Conservation (phyloP, 2,113 vertebrate genomes). For the Dicrurus megarhynchus region DNA sequence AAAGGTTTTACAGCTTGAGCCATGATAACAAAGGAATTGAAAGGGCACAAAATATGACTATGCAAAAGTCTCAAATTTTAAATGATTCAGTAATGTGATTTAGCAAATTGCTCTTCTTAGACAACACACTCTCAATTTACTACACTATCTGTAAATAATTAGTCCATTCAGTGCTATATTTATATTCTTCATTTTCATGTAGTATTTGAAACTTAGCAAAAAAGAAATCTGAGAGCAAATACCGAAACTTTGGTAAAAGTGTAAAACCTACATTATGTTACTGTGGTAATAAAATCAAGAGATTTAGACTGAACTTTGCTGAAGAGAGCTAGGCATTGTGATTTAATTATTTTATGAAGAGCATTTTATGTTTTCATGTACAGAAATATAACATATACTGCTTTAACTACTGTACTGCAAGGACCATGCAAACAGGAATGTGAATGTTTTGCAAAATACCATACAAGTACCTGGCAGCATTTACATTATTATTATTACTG, state of each 20-base stretch:
- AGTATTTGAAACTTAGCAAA: background rate
- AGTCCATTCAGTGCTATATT: background rate
- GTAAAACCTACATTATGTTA: background rate
- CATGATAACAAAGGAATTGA: conserved; percentile 44
- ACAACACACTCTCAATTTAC: background rate
- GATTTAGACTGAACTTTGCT: background rate
- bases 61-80: background rate
- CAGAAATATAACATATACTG: background rate
- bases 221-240: background rate
- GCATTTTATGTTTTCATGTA: background rate
- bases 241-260: background rate
- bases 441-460: background rate
- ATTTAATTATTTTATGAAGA: background rate
- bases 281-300: background rate
- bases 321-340: background rate
- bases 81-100: background rate
- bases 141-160: background rate
- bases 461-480: background rate
- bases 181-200: background rate
- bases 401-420: background rate
- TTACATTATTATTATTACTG: background rate
- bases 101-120: background rate
- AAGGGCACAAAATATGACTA: background rate
- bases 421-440: background rate
- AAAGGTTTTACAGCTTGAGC: background rate